These are phyloP conservation scores for Cataglyphis altisquamis DNA, from an alignment of 2,888 invertebrate species.

Conservation along the genomic window DNA sequence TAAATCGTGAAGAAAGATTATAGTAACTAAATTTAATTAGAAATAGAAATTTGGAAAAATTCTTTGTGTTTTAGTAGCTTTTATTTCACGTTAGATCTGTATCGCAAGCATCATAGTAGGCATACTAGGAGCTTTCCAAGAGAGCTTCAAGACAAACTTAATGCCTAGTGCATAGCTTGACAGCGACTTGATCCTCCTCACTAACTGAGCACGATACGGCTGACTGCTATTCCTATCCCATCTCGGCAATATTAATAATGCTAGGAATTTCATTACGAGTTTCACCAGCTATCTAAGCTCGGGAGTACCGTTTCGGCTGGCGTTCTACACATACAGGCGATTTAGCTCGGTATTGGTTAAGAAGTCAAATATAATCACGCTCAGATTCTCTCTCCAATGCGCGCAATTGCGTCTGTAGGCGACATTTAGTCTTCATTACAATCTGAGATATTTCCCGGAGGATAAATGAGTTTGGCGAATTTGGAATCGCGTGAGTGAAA, in stretches of 20 bases:
- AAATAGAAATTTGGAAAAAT: slow-evolving; percentile 2
- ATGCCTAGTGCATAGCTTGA: slow-evolving; percentile 71
- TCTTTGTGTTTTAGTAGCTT: neutral
- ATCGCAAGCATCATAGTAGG: slow-evolving; percentile 38
- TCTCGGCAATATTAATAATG: slow-evolving; percentile 82
- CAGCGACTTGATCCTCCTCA: slow-evolving; percentile 75
- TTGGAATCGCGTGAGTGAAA: slow-evolving; percentile 64
- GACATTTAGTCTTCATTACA: slow-evolving; percentile 65
- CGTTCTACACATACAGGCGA: slow-evolving; percentile 65
- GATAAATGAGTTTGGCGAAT: slow-evolving; percentile 71
- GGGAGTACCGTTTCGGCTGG: slow-evolving; percentile 63
- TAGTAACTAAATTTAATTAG: neutral
- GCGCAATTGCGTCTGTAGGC: slow-evolving; percentile 41
- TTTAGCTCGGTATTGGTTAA: slow-evolving; percentile 65
- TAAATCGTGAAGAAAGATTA: neutral
- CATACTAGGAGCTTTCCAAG: slow-evolving; percentile 34
- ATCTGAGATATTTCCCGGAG: slow-evolving; percentile 60
- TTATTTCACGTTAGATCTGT: slow-evolving; percentile 49
- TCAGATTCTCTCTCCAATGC: slow-evolving; percentile 15
- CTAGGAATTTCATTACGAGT: slow-evolving; percentile 84
- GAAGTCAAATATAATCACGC: slow-evolving; percentile 63
- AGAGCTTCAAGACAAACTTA: slow-evolving; percentile 72
- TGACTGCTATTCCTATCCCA: slow-evolving; percentile 77
- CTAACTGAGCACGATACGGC: slow-evolving; percentile 71
- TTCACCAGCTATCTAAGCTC: slow-evolving; percentile 74